These are phyloP conservation scores for Coleophora deauratella DNA, from an alignment of 2,888 invertebrate genomes.

Conservation along the genomic window DNA sequence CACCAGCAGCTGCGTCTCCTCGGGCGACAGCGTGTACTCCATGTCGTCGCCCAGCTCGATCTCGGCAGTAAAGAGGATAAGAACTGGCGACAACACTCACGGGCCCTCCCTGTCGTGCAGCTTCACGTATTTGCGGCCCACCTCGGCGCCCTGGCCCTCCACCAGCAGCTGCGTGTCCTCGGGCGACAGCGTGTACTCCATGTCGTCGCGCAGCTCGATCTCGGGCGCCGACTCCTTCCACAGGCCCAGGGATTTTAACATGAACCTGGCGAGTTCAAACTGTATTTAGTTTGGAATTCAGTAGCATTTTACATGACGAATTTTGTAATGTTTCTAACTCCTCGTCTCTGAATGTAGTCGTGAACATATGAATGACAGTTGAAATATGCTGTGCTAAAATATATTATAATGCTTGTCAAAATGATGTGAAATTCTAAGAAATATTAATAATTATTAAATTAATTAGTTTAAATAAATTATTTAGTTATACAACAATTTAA, in stretches of 20 bases:
- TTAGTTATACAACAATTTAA: too few species aligned
- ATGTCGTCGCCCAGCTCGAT: conserved; percentile 35
- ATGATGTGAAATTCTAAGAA: too few species aligned
- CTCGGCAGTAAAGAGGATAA: too few species aligned
- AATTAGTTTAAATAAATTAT: too few species aligned
- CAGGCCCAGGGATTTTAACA: conserved; percentile 94
- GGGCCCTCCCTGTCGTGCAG: conserved; percentile 46
- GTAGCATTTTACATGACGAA: too few species aligned
- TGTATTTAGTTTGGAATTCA: not conserved
- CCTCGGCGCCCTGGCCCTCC: conserved; percentile 42
- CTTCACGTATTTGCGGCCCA: conserved; percentile 51
- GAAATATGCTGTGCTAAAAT: too few species aligned
- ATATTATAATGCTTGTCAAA: too few species aligned
- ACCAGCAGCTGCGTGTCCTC: conserved; percentile 50
- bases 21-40: conserved; percentile 41
- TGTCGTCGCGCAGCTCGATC: conserved; percentile 53
- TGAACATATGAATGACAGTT: too few species aligned
- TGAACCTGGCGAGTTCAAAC: conserved; percentile 75
- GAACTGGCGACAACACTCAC: conserved; percentile 37
- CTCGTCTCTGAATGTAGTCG: too few species aligned
- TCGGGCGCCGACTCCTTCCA: conserved; percentile 76
- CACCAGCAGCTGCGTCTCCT: conserved; percentile 47
- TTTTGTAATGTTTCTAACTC: too few species aligned
- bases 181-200: conserved; percentile 39
- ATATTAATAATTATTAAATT: too few species aligned